A percentile compares a stretch with the other conserved stretches of the same genome.
Conservation (phyloP, 1,140 invertebrate species). For the Drosophila kanapiae region DNA sequence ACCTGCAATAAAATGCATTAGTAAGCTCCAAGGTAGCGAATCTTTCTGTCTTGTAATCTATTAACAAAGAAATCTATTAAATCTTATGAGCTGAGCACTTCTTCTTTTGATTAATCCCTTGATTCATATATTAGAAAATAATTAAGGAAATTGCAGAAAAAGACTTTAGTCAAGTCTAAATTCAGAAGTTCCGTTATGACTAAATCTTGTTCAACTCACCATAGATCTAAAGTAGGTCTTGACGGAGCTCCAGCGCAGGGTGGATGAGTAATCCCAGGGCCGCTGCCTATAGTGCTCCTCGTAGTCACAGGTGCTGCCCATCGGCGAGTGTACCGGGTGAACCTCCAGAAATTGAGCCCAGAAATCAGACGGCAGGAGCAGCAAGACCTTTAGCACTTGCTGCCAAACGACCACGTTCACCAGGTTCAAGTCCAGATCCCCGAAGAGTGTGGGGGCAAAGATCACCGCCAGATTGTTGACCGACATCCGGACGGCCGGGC, state of each 20-base stretch:
- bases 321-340: conserved; percentile 34
- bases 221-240: conserved; percentile 74
- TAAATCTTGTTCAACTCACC: conserved; percentile 29
- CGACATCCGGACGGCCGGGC: conserved; percentile 92
- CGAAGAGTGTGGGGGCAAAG: conserved; percentile 92
- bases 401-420: conserved; percentile 64
- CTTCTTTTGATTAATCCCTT: not conserved
- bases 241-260: conserved; percentile 55
- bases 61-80: not conserved
- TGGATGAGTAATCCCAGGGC: conserved; percentile 44
- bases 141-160: too few species aligned
- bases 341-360: conserved; percentile 70
- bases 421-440: conserved; percentile 85
- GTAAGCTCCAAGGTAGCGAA: not conserved
- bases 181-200: not conserved
- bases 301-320: conserved; percentile 34
- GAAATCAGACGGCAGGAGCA: conserved; percentile 51
- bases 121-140: not conserved
- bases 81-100: not conserved
- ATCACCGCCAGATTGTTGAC: conserved; percentile 91
- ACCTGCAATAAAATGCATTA: conserved; percentile 23
- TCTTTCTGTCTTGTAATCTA: conserved; percentile 1
- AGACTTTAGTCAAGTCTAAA: not conserved
- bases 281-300: conserved; percentile 33
- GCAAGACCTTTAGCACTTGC: conserved; percentile 47